Evolutionary conservation across 2,888 invertebrate genomes (phyloP), one percentile per base, ranked within the genome.

Genomic region (Andrena flavipes): DNA sequence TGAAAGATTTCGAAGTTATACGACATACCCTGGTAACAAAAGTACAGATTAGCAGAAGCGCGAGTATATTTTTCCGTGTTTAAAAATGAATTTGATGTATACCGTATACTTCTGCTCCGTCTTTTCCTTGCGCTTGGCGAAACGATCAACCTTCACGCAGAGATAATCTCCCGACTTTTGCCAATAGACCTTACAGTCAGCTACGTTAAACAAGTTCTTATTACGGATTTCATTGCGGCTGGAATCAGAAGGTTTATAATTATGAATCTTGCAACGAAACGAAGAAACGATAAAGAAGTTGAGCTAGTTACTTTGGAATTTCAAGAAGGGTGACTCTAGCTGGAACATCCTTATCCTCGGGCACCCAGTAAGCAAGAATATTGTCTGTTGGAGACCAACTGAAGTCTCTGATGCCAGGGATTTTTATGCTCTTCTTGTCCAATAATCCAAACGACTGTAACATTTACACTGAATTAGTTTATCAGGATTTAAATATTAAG

Each of bases 1-100:
- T 99, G 99, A 95, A 99, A 99, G 88, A 99, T 98, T 95, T 99
- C 99, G 94, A 99, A 99, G 94, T 99, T 99, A 94, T 98, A 99
- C 91, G 98, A 99, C 97, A 99, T 98, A 87, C 99, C 99, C 89
- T 93, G 82, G 30, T 33, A 54, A 71, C 63, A 84, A 87, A 30
- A 62, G 7, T 23, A 62, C 51, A 23, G 56, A 54, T 71, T 59
- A 60, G 76, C 49, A 42, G 59, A 48, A 29, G 26, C 42, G 20
- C 20, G 4, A 6, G 51, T 23, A 23, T 5, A 51, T 64, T 42
- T 23, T n/a, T 1, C 4, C n/a, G 1, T 0, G 1, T 20, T 64
- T 5, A 42, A 26, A 16, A 54, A 8, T 8, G 8, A 29, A 7
- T 54, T 3, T 56, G 64, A 16, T 29, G 76, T 95, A 94, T 93